A percentile compares a stretch with the other conserved stretches of the same genome.
Conservation (phyloP, 37 sponge, comb jelly and placozoan genomes). For the Corticium candelabrum region DNA sequence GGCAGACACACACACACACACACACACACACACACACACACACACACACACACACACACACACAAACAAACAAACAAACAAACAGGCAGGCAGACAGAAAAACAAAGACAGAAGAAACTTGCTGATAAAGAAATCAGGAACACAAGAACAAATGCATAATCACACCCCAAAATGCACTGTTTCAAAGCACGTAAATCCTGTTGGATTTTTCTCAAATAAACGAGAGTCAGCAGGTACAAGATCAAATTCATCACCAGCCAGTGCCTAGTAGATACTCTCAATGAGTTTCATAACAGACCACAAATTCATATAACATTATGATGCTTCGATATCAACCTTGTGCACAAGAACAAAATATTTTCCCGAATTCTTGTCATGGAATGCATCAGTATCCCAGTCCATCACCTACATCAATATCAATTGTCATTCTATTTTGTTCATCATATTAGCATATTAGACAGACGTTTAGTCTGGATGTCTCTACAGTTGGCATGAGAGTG, state of each 20-base stretch:
- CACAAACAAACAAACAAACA: too few relatives aligned
- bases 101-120: background rate
- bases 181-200: background rate
- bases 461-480: slow-evolving; percentile 6
- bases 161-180: background rate
- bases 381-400: slow-evolving; percentile 15
- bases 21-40: too few relatives aligned
- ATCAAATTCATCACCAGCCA: background rate
- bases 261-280: too few relatives aligned
- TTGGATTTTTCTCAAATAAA: background rate
- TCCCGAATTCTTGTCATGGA: background rate
- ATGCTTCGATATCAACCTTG: background rate
- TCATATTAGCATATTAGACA: background rate
- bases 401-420: background rate
- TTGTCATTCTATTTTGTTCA: background rate
- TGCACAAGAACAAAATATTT: background rate
- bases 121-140: too few relatives aligned
- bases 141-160: too few relatives aligned
- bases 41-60: too few relatives aligned
- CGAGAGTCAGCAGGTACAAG: background rate
- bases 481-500: slow-evolving; percentile 12
- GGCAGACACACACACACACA: too few relatives aligned
- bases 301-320: too few relatives aligned
- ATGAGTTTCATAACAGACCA: too few relatives aligned
- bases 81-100: background rate